phyloP scores from a whole-genome alignment of 2,113 vertebrate species.

The Pipa parva region DNA sequence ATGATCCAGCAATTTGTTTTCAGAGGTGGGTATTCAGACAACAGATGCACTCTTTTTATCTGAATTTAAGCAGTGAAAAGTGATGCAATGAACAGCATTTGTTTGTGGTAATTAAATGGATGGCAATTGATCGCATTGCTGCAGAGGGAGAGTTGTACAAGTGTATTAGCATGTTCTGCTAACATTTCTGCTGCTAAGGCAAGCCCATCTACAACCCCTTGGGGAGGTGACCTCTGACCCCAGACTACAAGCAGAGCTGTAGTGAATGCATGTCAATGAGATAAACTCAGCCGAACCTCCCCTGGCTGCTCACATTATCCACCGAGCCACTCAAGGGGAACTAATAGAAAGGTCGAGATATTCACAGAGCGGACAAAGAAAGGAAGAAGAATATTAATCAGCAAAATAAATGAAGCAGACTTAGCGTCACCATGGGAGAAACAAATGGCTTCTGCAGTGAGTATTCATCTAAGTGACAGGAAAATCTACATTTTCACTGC shows the following conservation, averaged over 20 bases:
- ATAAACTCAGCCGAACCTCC: constrained; percentile 52
- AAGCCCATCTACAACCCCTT: constrained; percentile 51
- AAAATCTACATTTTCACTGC: too few relatives aligned
- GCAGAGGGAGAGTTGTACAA: constrained; percentile 65
- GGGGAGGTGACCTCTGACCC: constrained; percentile 70
- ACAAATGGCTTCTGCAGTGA: neutral
- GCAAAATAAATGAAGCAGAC: constrained; percentile 82
- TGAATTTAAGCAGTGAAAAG: constrained; percentile 56
- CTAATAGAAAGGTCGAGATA: constrained; percentile 68
- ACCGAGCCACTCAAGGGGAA: constrained; percentile 63
- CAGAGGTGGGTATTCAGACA: too few relatives aligned
- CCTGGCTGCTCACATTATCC: constrained; percentile 56
- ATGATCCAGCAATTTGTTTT: too few relatives aligned
- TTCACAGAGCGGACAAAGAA: constrained; percentile 55
- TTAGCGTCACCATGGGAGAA: constrained; percentile 43
- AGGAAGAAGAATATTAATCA: constrained; percentile 48
- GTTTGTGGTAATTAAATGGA: constrained; percentile 80
- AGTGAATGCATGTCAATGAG: constrained; percentile 69
- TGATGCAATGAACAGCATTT: constrained; percentile 58
- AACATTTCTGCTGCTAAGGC: constrained; percentile 62
- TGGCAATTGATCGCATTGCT: constrained; percentile 62
- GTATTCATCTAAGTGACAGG: too few relatives aligned
- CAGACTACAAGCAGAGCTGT: constrained; percentile 58
- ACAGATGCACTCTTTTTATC: neutral
- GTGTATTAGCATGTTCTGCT: constrained; percentile 75